Percentiles rank a stretch among this genome's conserved stretches.
These are phyloP conservation scores for Rhodeus uyekii DNA, from an alignment of 2,797 vertebrate genomes.

Conservation along the genomic window DNA sequence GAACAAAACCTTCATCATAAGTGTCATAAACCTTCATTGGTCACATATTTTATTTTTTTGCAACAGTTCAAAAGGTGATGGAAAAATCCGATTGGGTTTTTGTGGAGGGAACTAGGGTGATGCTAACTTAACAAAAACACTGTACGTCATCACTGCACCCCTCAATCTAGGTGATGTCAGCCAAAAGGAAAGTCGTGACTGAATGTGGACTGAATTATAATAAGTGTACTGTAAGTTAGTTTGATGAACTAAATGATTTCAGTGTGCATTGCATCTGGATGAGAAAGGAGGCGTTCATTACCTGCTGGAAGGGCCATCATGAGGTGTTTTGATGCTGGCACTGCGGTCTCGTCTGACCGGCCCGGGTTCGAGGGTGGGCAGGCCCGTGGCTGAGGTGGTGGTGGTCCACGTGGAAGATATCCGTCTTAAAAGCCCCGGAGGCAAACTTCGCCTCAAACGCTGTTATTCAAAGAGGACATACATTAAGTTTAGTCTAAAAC, in stretches of 20 bases:
- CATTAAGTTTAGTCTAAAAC: slow-evolving; percentile 38
- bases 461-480: slow-evolving; percentile 62
- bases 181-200: not conserved
- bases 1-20: not conserved
- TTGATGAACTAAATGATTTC: not conserved
- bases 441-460: slow-evolving; percentile 91
- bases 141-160: not conserved
- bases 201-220: not conserved
- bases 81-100: not conserved
- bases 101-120: not conserved
- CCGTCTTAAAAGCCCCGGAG: slow-evolving; percentile 87
- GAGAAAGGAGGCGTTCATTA: slow-evolving; percentile 51
- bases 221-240: not conserved
- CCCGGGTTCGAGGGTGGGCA: slow-evolving; percentile 94
- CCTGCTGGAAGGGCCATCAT: slow-evolving; percentile 87
- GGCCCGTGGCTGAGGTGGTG: slow-evolving; percentile 95
- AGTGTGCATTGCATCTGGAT: not conserved
- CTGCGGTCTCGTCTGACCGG: slow-evolving; percentile 91
- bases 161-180: not conserved
- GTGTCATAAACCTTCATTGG: not conserved
- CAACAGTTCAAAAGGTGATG: not conserved
- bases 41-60: not conserved
- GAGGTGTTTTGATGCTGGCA: slow-evolving; percentile 88
- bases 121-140: not conserved
- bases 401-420: slow-evolving; percentile 98